Evolutionary conservation across 1,140 invertebrate genomes (phyloP), one percentile per base, ranked within the genome.

Genomic region (Aphis craccivora): DNA sequence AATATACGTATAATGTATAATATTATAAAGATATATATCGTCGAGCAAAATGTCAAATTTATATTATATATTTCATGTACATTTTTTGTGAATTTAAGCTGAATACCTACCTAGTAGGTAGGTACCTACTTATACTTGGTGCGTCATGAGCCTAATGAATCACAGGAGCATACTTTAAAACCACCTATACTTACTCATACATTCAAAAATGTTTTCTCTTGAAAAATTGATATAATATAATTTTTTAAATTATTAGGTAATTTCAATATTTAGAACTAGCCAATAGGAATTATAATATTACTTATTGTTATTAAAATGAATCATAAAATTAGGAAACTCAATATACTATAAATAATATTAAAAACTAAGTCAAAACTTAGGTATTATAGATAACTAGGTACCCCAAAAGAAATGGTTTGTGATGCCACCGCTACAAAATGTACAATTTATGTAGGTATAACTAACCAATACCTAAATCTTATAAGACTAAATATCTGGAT

Each of bases 101-200:
- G 60, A 6, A 76, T n/a, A n/a, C n/a, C n/a, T n/a, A n/a, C n/a
- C n/a, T n/a, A n/a, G n/a, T n/a, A n/a, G n/a, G n/a, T n/a, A 4
- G 14, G 11, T 30, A 76, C 37, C 37, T 51, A 18, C 4, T n/a
- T 30, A 60, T 76, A 20, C 30, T 14, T 18, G 60, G 30, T 45
- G 11, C 9, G 9, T 67, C 60, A n/a, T 67, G 60, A 67, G n/a
- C n/a, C n/a, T 76, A 3, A 35, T 76, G 30, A 76, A 76, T 14
- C 60, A 76, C 60, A n/a, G 60, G 4, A n/a, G 60, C 60, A n/a
- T n/a, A n/a, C 3, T 35, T 76, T n/a, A n/a, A n/a, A 76, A n/a
- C n/a, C n/a, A 76, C 60, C 5, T 5, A 0, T 5, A 0, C 60
- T 5, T 5, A 35, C 5, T 14, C 5, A n/a, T 67, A 0, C 0